phyloP scores from a whole-genome alignment of 2,797 vertebrate genomes.

The Etheostoma perlongum region DNA sequence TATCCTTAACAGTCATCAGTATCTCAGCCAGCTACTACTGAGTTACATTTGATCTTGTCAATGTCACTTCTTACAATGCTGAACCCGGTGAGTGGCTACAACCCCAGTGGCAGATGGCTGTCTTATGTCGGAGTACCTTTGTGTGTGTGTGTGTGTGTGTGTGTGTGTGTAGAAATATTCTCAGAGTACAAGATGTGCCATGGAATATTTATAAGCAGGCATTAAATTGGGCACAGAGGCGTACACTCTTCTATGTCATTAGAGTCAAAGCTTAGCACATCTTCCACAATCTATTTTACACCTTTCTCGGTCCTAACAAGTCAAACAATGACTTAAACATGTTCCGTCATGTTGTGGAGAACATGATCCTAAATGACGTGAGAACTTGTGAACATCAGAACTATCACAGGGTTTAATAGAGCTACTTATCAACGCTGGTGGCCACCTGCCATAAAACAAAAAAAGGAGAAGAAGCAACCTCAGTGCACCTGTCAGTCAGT shows the following conservation, averaged over 20 bases:
- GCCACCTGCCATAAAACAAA: neutral
- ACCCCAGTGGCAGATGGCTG: slow-evolving; percentile 37
- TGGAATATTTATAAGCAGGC: neutral
- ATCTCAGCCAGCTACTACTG: slow-evolving; percentile 58
- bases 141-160: neutral
- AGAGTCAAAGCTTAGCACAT: too few species aligned
- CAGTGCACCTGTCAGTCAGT: neutral
- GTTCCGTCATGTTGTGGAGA: too few species aligned
- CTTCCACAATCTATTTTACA: too few species aligned
- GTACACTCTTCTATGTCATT: too few species aligned
- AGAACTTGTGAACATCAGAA: too few species aligned
- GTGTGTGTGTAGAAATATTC: neutral
- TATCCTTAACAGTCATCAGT: slow-evolving; percentile 62
- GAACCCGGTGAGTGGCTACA: slow-evolving; percentile 20
- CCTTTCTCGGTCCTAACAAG: too few species aligned
- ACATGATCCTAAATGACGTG: too few species aligned
- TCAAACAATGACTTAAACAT: too few species aligned
- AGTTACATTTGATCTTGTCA: slow-evolving; percentile 70
- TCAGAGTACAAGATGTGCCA: neutral
- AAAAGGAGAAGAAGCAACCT: neutral
- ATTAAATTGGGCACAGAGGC: too few species aligned
- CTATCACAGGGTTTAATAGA: neutral
- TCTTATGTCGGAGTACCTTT: slow-evolving; percentile 9
- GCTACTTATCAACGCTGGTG: neutral
- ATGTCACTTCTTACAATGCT: slow-evolving; percentile 62